Percentiles rank a stretch among this genome's conserved stretches.
Conservation (phyloP, 1,140 invertebrate species). For the Nixonia krombeini region DNA sequence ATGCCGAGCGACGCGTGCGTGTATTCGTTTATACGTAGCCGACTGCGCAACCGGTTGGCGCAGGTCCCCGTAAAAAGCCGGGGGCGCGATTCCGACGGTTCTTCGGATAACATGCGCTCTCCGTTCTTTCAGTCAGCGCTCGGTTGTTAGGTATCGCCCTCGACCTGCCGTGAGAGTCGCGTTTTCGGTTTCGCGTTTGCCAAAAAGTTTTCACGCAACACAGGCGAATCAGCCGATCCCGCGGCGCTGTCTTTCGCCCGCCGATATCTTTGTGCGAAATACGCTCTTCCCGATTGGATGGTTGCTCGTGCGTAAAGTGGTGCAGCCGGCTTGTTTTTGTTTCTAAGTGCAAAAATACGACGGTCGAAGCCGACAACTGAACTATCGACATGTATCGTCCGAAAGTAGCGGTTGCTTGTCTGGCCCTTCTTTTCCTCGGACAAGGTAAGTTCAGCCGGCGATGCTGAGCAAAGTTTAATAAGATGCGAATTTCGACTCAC, state of each 20-base stretch:
- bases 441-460: constrained; percentile 1
- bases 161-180: constrained; percentile 37
- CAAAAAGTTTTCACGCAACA: constrained; percentile 11
- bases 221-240: not conserved
- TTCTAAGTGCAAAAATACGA: not conserved
- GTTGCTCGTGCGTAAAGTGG: not conserved
- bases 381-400: constrained; percentile 1
- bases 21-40: constrained; percentile 27
- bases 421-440: not conserved
- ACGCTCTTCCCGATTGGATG: no score
- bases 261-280: no score
- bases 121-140: constrained; percentile 57
- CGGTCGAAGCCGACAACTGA: not conserved
- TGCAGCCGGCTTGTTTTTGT: not conserved
- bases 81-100: constrained; percentile 60
- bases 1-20: constrained; percentile 33
- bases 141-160: constrained; percentile 47
- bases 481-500: no score
- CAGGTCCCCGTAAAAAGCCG: constrained; percentile 65
- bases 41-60: constrained; percentile 56
- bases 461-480: no score
- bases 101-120: constrained; percentile 57
- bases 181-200: not conserved
- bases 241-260: not conserved
- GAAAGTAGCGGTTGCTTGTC: not conserved